Conservation (phyloP, 2,797 vertebrate genomes). For the Danio jaintianensis region DNA sequence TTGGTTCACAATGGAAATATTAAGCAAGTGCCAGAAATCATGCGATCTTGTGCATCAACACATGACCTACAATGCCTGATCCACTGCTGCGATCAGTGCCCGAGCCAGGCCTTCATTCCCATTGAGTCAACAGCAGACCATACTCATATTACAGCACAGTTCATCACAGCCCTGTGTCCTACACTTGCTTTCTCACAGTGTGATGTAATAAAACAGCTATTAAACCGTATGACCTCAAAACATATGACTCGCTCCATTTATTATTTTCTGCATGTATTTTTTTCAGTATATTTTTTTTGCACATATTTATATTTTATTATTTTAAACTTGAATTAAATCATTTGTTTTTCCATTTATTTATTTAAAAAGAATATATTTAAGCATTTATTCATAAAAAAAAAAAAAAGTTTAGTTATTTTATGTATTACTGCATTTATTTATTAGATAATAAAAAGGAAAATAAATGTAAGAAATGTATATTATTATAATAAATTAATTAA, state of each 20-base stretch:
- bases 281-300: no score
- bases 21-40: slow-evolving; percentile 13
- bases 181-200: not conserved
- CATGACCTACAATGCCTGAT: slow-evolving; percentile 1
- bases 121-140: not conserved
- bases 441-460: no score
- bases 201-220: not conserved
- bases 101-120: not conserved
- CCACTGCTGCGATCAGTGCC: not conserved
- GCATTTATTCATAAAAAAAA: no score
- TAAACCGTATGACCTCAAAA: not conserved
- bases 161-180: not conserved
- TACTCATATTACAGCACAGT: slow-evolving; percentile 6
- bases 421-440: no score
- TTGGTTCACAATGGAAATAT: not conserved
- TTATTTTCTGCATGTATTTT: no score
- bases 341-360: no score
- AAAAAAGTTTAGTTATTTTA: no score
- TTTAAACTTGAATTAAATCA: no score
- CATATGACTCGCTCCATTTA: not conserved
- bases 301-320: no score
- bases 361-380: no score
- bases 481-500: no score
- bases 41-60: slow-evolving; percentile 2
- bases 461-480: no score